phyloP scores from a whole-genome alignment of 1,140 invertebrate species.

The Adoxophyes honmai region DNA sequence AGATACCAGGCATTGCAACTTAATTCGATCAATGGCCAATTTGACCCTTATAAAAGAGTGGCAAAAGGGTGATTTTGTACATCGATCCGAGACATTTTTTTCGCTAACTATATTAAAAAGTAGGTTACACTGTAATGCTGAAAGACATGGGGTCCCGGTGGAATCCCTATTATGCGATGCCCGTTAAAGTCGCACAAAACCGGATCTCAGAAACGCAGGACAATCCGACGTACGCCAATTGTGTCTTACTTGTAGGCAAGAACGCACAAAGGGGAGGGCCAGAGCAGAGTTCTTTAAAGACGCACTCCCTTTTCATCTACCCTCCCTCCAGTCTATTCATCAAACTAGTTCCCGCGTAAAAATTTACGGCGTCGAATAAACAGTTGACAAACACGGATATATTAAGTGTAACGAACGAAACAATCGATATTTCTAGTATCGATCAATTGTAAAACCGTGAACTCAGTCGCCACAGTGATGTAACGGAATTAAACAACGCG shows the following conservation, averaged over 20 bases:
- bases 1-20: neutral
- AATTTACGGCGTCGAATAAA: neutral
- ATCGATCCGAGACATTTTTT: too few species aligned
- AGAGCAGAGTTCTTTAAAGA: conserved; percentile 18
- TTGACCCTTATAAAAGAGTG: too few species aligned
- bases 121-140: conserved; percentile 3
- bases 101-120: neutral
- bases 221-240: conserved; percentile 20
- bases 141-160: conserved; percentile 1
- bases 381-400: neutral
- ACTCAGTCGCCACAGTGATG: conserved; percentile 12
- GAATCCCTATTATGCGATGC: conserved; percentile 1
- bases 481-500: conserved; percentile 24
- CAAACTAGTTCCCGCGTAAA: neutral
- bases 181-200: conserved; percentile 11
- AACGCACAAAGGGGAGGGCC: conserved; percentile 19
- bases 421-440: conserved; percentile 5
- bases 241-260: conserved; percentile 14
- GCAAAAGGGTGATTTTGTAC: too few species aligned
- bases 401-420: neutral
- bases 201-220: conserved; percentile 9
- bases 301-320: conserved; percentile 25
- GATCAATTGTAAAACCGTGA: conserved; percentile 11
- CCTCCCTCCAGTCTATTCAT: conserved; percentile 20
- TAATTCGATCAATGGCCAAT: neutral